Percentiles rank a stretch among this genome's conserved stretches.
Evolutionary conservation across 2,113 vertebrate species (phyloP).

Genomic region (Isurus oxyrinchus): DNA sequence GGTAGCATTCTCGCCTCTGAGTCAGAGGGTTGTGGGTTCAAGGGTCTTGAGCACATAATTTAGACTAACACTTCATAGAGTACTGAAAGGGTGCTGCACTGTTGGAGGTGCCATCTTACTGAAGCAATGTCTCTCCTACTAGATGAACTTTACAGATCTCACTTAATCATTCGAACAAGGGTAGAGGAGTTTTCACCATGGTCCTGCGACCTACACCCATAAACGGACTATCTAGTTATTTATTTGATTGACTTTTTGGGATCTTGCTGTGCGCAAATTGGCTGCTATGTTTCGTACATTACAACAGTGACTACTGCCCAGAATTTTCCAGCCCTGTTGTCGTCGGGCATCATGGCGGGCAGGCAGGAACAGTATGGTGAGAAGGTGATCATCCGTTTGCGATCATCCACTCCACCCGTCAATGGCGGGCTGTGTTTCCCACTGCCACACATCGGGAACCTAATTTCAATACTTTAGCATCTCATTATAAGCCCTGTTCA

Average conservation of each 20-base stretch:
- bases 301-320: neutral
- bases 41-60: neutral
- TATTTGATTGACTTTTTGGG: neutral
- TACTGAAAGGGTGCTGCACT: neutral
- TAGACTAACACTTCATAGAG: neutral
- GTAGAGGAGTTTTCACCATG: neutral
- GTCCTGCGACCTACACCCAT: neutral
- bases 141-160: neutral
- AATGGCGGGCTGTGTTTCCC: too few relatives aligned
- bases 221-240: neutral
- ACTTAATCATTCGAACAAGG: neutral
- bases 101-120: neutral
- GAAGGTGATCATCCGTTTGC: too few relatives aligned
- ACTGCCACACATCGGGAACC: too few relatives aligned
- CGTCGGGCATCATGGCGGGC: too few relatives aligned
- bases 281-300: neutral
- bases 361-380: too few relatives aligned
- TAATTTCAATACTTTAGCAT: too few relatives aligned
- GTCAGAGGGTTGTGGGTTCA: neutral
- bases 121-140: neutral
- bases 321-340: too few relatives aligned
- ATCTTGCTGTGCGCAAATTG: neutral
- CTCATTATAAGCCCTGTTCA: too few relatives aligned
- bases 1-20: neutral
- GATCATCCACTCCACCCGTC: too few relatives aligned